These are phyloP conservation scores for Uropsilus gracilis DNA, from an alignment of 2,113 vertebrate species.

Conservation along the genomic window DNA sequence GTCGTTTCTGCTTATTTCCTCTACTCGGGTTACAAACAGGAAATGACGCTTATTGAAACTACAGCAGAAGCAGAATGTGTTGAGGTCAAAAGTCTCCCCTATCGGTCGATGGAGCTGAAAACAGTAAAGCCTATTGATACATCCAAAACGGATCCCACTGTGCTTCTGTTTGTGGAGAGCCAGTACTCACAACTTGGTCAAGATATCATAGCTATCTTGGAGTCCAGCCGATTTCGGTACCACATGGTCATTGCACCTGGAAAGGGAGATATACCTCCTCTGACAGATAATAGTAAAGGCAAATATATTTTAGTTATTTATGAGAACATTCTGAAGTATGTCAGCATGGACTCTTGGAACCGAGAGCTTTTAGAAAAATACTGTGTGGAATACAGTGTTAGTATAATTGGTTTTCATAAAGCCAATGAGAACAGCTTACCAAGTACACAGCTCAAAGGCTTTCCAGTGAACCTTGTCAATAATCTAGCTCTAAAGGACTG, in stretches of 20 bases:
- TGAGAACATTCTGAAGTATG: slow-evolving; percentile 96
- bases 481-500: slow-evolving; percentile 94
- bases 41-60: slow-evolving; percentile 90
- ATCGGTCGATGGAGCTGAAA: slow-evolving; percentile 89
- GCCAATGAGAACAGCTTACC: slow-evolving; percentile 95
- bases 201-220: slow-evolving; percentile 95
- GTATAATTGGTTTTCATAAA: slow-evolving; percentile 97
- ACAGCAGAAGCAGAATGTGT: slow-evolving; percentile 89
- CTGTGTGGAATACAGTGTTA: slow-evolving; percentile 96
- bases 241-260: slow-evolving; percentile 96
- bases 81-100: slow-evolving; percentile 89
- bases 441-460: slow-evolving; percentile 89
- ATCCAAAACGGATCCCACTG: slow-evolving; percentile 90
- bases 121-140: slow-evolving; percentile 91
- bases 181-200: slow-evolving; percentile 98
- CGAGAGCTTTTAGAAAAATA: slow-evolving; percentile 97
- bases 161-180: slow-evolving; percentile 96
- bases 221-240: slow-evolving; percentile 95
- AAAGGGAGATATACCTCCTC: slow-evolving; percentile 95
- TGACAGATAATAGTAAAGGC: slow-evolving; percentile 93
- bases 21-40: slow-evolving; percentile 93
- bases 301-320: slow-evolving; percentile 95
- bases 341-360: slow-evolving; percentile 95
- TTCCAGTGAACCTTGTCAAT: slow-evolving; percentile 92
- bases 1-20: slow-evolving; percentile 96